These are phyloP conservation scores for Caradrina clavipalpis DNA, from an alignment of 2,888 invertebrate genomes.

Conservation along the genomic window DNA sequence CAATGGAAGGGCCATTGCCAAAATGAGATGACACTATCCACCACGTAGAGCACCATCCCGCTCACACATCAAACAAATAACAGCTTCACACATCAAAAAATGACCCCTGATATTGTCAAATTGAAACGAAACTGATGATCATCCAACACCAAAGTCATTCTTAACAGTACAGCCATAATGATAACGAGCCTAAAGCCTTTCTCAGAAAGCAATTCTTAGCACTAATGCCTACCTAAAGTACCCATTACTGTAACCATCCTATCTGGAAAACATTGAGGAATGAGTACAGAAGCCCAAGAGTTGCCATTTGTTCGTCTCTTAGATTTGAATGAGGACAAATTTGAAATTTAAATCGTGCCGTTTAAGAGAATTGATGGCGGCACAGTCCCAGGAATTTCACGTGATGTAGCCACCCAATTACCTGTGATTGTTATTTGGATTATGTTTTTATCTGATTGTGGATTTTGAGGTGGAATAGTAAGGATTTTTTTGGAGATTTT, in stretches of 20 bases:
- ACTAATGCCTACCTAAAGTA: constrained; percentile 38
- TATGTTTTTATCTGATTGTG: constrained; percentile 45
- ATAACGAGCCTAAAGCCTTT: constrained; percentile 7
- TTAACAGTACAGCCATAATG: constrained; percentile 9
- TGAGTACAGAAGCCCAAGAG: constrained; percentile 44
- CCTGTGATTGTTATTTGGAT: constrained; percentile 52
- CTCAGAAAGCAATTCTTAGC: constrained; percentile 23
- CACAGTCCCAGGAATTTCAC: constrained; percentile 47
- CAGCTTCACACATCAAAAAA: no score
- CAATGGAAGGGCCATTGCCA: no score
- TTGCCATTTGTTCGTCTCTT: constrained; percentile 69
- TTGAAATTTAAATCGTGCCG: constrained; percentile 74
- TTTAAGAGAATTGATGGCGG: constrained; percentile 60
- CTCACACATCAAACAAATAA: no score
- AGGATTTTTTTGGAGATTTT: neutral
- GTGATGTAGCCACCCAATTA: constrained; percentile 58
- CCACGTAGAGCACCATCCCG: no score
- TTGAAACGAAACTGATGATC: neutral
- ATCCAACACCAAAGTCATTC: neutral
- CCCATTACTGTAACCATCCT: constrained; percentile 48
- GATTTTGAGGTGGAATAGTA: constrained; percentile 1
- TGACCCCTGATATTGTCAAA: neutral
- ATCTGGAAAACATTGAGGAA: constrained; percentile 52
- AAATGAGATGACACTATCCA: no score
- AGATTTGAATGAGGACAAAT: constrained; percentile 75